phyloP scores from a whole-genome alignment of 2,888 invertebrate genomes.

The Tenthredo livida region DNA sequence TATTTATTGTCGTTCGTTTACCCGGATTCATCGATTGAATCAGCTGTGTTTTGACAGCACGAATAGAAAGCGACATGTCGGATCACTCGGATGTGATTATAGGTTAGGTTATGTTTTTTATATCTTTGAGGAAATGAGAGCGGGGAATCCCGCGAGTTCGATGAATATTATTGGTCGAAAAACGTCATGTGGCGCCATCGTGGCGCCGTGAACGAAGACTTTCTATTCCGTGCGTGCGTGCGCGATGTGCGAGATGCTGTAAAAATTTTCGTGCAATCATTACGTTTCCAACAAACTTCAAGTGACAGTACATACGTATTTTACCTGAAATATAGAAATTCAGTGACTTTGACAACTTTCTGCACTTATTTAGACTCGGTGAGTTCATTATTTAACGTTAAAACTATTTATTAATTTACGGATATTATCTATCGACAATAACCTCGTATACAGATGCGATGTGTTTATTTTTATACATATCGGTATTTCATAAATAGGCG shows the following conservation, averaged over 20 bases:
- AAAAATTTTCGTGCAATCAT: conserved; percentile 29
- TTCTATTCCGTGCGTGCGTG: neutral
- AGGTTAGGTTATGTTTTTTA: neutral
- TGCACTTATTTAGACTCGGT: neutral
- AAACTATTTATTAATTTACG: neutral
- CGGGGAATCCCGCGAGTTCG: neutral
- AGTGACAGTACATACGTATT: conserved; percentile 20
- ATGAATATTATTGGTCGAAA: conserved; percentile 35
- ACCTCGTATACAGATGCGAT: neutral
- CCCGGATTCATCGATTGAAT: conserved; percentile 19
- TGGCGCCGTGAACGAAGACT: conserved; percentile 52
- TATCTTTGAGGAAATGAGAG: neutral
- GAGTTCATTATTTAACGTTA: conserved; percentile 9
- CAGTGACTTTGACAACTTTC: neutral
- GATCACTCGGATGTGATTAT: neutral
- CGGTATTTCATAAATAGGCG: conserved; percentile 38
- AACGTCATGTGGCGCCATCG: conserved; percentile 53
- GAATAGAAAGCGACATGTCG: conserved; percentile 28
- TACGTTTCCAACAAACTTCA: conserved; percentile 45
- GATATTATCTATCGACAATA: neutral
- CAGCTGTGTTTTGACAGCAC: conserved; percentile 47
- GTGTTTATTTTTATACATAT: conserved; percentile 46
- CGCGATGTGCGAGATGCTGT: neutral
- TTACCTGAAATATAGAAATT: neutral
- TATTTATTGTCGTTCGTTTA: neutral